phyloP scores from a whole-genome alignment of 2,797 vertebrate genomes.

The Champsocephalus esox region DNA sequence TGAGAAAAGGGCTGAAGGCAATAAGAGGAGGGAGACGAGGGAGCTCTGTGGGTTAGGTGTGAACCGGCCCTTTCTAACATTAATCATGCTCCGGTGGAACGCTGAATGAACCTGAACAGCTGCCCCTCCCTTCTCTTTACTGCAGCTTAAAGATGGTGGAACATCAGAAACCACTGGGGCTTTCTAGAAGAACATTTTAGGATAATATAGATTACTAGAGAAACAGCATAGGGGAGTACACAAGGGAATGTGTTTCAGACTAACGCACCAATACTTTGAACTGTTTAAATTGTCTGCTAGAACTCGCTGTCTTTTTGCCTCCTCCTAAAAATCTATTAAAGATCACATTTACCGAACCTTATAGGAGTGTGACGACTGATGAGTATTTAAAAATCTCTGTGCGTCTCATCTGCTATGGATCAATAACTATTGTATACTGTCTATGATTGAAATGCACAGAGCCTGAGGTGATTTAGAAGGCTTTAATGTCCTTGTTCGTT shows the following conservation, averaged over 20 bases:
- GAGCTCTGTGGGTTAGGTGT: constrained; percentile 35
- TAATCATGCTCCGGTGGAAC: constrained; percentile 62
- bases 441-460: constrained; percentile 69
- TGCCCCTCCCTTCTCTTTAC: constrained; percentile 21
- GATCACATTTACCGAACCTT: constrained; percentile 59
- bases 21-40: constrained; percentile 10
- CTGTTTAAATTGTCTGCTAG: constrained; percentile 34
- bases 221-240: constrained; percentile 17
- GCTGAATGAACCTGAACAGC: constrained; percentile 43
- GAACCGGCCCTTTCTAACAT: constrained; percentile 51
- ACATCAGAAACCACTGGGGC: constrained; percentile 17
- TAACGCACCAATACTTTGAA: constrained; percentile 29
- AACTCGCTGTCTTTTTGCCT: constrained; percentile 25
- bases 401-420: constrained; percentile 66
- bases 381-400: constrained; percentile 72
- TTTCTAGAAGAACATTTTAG: constrained; percentile 23
- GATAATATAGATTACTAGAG: constrained; percentile 33
- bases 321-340: constrained; percentile 65
- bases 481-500: constrained; percentile 70
- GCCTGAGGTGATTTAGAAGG: constrained; percentile 66
- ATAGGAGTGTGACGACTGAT: constrained; percentile 59
- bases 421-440: constrained; percentile 73
- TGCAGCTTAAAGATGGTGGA: constrained; percentile 55
- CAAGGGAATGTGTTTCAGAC: constrained; percentile 31
- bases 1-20: constrained; percentile 8